Conservation (phyloP, 2,113 vertebrate species). For the Hydrochoerus hydrochaeris region DNA sequence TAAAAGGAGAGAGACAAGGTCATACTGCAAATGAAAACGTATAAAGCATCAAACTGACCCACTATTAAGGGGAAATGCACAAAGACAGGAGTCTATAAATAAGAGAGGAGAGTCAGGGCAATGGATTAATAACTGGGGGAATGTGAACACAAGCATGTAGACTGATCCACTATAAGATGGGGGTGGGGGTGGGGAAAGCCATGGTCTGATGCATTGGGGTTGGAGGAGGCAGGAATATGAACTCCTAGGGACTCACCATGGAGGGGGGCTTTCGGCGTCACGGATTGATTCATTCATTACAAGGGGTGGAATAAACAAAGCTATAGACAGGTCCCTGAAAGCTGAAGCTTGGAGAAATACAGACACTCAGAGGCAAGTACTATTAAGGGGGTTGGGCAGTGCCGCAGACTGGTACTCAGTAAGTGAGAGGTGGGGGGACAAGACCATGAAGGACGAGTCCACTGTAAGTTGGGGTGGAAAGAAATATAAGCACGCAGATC, state of each 20-base stretch:
- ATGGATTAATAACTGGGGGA: background rate
- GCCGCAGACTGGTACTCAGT: background rate
- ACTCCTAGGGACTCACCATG: slow-evolving; percentile 13
- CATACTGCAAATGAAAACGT: slow-evolving; percentile 32
- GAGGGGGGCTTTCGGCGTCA: background rate
- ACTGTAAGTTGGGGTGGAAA: slow-evolving; percentile 57
- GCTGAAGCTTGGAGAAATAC: slow-evolving; percentile 42
- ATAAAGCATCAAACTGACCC: slow-evolving; percentile 26
- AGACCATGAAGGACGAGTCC: slow-evolving; percentile 60
- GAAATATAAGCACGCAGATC: slow-evolving; percentile 48
- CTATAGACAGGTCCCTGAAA: slow-evolving; percentile 52
- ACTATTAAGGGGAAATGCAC: slow-evolving; percentile 18
- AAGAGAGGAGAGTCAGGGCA: slow-evolving; percentile 39
- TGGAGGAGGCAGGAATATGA: slow-evolving; percentile 30
- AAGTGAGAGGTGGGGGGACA: background rate
- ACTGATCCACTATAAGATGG: slow-evolving; percentile 38
- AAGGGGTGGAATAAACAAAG: slow-evolving; percentile 63
- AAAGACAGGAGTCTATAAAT: background rate
- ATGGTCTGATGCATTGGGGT: background rate
- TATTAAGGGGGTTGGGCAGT: slow-evolving; percentile 53
- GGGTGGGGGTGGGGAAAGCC: background rate
- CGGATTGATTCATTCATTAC: background rate
- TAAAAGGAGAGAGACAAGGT: slow-evolving; percentile 31
- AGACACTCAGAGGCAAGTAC: slow-evolving; percentile 51
- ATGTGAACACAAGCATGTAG: slow-evolving; percentile 20